Conservation (phyloP, 2,113 vertebrate genomes). For the Cephalopterus ornatus region DNA sequence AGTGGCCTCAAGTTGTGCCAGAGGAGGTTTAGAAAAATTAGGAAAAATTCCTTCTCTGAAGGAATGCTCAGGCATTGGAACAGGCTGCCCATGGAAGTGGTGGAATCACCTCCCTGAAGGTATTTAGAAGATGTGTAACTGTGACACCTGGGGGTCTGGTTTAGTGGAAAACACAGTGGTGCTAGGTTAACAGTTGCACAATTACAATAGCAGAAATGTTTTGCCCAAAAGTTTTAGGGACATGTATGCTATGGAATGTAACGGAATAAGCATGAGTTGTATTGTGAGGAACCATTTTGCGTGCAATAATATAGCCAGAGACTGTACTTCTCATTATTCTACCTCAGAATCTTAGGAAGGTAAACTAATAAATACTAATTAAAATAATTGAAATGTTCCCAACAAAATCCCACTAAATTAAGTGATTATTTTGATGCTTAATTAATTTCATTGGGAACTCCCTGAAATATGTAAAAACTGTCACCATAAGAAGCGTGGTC, state of each 20-base stretch:
- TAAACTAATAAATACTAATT: not conserved
- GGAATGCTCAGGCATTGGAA: not conserved
- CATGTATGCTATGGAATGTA: not conserved
- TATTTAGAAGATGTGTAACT: not conserved
- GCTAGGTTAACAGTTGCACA: not conserved
- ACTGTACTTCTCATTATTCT: not conserved
- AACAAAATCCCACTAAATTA: not conserved
- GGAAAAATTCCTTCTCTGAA: no score
- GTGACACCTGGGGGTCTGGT: not conserved
- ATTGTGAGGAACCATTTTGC: not conserved
- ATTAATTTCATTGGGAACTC: not conserved
- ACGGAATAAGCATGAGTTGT: not conserved
- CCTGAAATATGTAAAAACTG: not conserved
- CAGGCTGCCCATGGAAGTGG: not conserved
- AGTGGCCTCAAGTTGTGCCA: no score
- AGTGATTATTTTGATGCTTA: not conserved
- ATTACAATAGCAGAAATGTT: not conserved
- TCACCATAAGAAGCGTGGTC: not conserved
- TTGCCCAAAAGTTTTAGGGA: not conserved
- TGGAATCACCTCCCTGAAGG: not conserved
- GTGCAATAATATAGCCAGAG: not conserved
- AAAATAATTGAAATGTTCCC: not conserved
- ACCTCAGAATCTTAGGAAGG: not conserved
- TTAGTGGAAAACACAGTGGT: no score
- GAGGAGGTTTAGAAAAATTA: no score